Evolutionary conservation across 1,140 invertebrate genomes (phyloP).

Genomic region (Cyphomyrmex costatus): DNA sequence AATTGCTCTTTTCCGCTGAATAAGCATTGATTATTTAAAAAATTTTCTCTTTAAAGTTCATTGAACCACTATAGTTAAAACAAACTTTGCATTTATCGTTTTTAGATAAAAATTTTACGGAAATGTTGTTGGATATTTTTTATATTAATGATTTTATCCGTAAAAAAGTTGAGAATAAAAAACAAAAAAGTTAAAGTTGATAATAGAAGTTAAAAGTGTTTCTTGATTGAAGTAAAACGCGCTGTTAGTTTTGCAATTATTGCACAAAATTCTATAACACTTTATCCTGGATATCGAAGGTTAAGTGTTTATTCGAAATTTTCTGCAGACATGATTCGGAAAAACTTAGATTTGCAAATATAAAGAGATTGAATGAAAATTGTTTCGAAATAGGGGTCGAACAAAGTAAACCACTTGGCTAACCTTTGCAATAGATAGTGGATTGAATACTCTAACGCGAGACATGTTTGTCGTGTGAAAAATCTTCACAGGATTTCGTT

Average conservation of each 20-base stretch:
- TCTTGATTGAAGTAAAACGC: neutral
- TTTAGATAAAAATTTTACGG: neutral
- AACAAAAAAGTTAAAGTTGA: neutral
- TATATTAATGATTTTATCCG: neutral
- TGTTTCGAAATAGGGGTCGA: conserved; percentile 29
- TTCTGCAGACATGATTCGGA: neutral
- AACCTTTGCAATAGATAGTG: conserved; percentile 40
- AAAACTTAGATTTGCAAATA: conserved; percentile 5
- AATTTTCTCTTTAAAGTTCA: neutral
- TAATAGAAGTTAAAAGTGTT: neutral
- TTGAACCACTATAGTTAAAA: neutral
- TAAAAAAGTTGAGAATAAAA: neutral
- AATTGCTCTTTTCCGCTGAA: too few species aligned
- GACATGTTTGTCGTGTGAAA: conserved; percentile 37
- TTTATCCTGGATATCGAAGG: neutral
- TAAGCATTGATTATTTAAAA: neutral
- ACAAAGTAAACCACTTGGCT: conserved; percentile 48
- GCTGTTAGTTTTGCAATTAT: neutral
- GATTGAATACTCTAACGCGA: conserved; percentile 14
- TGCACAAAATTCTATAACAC: neutral
- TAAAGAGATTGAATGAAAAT: conserved; percentile 30
- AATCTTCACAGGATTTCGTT: conserved; percentile 5
- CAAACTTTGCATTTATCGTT: neutral
- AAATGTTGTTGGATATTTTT: neutral
- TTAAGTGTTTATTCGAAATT: neutral